Conservation (phyloP, 2,888 invertebrate genomes). For the Laspeyria flexula region DNA sequence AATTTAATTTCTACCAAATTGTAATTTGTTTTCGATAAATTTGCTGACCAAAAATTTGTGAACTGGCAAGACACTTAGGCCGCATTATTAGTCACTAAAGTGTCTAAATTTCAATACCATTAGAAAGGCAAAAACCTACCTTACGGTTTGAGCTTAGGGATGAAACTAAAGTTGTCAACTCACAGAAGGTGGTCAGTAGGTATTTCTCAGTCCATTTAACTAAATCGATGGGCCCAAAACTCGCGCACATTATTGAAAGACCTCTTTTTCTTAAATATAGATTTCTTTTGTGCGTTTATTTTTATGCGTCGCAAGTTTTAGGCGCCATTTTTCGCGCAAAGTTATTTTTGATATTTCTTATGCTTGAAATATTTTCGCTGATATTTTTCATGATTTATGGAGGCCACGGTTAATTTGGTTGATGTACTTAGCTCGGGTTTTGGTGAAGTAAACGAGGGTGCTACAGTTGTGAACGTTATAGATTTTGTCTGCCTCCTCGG, state of each 20-base stretch:
- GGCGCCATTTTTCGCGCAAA: conserved; percentile 20
- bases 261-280: conserved; percentile 52
- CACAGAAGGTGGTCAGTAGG: conserved; percentile 65
- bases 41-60: too few species aligned
- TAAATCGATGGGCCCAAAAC: conserved; percentile 68
- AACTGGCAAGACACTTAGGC: too few species aligned
- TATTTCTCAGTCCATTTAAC: conserved; percentile 77
- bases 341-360: conserved; percentile 31
- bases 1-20: too few species aligned
- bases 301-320: conserved; percentile 33
- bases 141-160: too few species aligned
- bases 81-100: too few species aligned
- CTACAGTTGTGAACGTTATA: conserved; percentile 10
- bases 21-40: too few species aligned
- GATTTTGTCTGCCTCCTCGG: conserved; percentile 1
- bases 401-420: conserved; percentile 25
- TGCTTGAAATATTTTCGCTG: conserved; percentile 34
- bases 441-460: conserved; percentile 14
- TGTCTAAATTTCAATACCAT: too few species aligned
- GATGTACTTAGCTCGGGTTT: conserved; percentile 17
- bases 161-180: conserved; percentile 44
- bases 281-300: conserved; percentile 37
- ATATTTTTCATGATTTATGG: conserved; percentile 40
- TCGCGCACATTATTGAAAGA: conserved; percentile 47
- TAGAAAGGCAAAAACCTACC: too few species aligned